Base-by-base conservation (phyloP, 2,797 vertebrate species). In the Sebastiscus tertius region DNA sequence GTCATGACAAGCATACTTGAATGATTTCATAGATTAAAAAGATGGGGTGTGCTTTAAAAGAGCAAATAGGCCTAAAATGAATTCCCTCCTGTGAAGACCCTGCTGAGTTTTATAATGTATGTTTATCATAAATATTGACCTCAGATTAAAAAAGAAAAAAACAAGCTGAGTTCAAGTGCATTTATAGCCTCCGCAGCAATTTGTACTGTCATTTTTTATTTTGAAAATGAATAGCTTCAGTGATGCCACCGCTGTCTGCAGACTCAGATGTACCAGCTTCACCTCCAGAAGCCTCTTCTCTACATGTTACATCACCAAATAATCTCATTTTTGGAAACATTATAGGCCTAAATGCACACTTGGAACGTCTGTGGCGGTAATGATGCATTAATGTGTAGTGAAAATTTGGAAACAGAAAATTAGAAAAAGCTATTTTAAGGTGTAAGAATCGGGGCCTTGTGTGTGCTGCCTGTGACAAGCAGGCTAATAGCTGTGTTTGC, bases 371-470 rank as follows among this genome's bases (percentile, higher is more conserved):
- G 46, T 62, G 36, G 10, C 36, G 39, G 18, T 13, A 60, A 1
- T 2, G 68, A 18, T 13, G 63, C 3, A 10, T 65, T 26, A 8
- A 39, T 63, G 74, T 13, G 18, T 22, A 0, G 9, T 63, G 2
- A 60, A 49, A 49, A 72, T 52, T 13, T 58, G 4, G 4, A 56
- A 46, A 1, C 16, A 16, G 33, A 14, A 33, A 26, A 33, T 39
- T 36, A 22, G 7, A 8, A 7, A 54, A 27, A 27, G 3, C 29
- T 66, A 67, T 75, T 65, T 55, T 61, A 11, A 34, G 67, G 29
- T 73, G 58, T 26, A 18, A 49, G 24, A 79, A 55, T 11, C 24
- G 33, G 20, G 92, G 89, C 89, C 87, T 89, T 89, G 58, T 66
- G 73, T 74, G 73, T 74, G 69, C 73, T 71, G 71, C 68, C 72